phyloP scores from a whole-genome alignment of 2,113 vertebrate species.

The Uropsilus gracilis region DNA sequence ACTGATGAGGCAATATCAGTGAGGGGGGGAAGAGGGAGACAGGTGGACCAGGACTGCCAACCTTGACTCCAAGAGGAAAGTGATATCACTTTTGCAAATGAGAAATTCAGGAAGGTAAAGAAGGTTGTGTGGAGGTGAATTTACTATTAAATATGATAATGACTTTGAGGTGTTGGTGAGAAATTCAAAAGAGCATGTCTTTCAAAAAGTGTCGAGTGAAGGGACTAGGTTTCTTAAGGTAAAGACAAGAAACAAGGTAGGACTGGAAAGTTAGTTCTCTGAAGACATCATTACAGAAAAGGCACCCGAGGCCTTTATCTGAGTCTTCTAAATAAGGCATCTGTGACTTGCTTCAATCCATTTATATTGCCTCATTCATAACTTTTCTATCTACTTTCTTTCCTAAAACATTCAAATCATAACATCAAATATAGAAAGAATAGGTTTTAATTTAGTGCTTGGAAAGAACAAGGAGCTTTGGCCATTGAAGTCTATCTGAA shows the following conservation, averaged over 20 bases:
- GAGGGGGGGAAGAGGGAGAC: background rate
- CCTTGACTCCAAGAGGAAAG: background rate
- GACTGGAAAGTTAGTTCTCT: background rate
- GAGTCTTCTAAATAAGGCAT: conserved; percentile 19
- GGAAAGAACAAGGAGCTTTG: conserved; percentile 60
- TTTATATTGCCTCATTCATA: conserved; percentile 60
- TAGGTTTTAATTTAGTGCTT: conserved; percentile 75
- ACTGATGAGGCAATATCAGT: background rate
- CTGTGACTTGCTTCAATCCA: conserved; percentile 46
- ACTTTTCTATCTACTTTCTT: conserved; percentile 45
- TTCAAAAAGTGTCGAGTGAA: background rate
- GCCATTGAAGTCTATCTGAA: conserved; percentile 57
- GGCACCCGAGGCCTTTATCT: background rate
- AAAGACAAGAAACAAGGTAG: background rate
- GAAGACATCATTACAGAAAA: conserved; percentile 13
- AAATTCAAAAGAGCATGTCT: background rate
- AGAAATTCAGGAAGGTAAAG: background rate
- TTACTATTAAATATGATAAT: background rate
- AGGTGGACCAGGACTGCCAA: background rate
- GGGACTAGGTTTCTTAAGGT: background rate
- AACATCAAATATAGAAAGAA: conserved; percentile 38
- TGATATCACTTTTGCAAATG: background rate
- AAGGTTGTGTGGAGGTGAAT: background rate
- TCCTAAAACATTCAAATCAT: conserved; percentile 64
- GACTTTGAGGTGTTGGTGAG: background rate